A percentile compares a stretch with the other conserved stretches of the same genome.
phyloP scores from a whole-genome alignment of 2,797 vertebrate genomes.

The Diglossa cyanea region DNA sequence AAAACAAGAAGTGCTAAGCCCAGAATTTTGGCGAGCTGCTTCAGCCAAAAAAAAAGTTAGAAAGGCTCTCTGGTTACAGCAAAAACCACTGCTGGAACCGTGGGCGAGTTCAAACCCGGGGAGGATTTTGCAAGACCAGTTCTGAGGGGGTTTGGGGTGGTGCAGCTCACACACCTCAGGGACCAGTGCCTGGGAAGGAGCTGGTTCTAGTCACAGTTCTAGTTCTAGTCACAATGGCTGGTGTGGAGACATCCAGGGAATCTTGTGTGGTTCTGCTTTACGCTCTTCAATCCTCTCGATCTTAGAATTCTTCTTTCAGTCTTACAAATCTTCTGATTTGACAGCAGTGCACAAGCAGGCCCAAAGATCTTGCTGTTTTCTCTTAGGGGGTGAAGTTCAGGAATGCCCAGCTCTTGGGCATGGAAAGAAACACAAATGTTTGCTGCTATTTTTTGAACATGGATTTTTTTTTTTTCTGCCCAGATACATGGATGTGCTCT shows the following conservation, averaged over 20 bases:
- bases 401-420: background rate
- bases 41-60: background rate
- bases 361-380: background rate
- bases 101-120: background rate
- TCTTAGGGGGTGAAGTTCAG: background rate
- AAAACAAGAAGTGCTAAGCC: slow-evolving; percentile 2
- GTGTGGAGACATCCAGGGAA: background rate
- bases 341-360: background rate
- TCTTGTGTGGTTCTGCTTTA: background rate
- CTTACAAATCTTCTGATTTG: background rate
- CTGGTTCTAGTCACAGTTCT: background rate
- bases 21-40: background rate
- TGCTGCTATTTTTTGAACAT: background rate
- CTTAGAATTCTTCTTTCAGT: background rate
- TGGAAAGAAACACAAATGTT: background rate
- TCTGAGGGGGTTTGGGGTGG: background rate
- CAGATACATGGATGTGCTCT: background rate
- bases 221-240: background rate
- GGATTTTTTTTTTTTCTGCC: background rate
- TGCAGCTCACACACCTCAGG: background rate
- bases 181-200: background rate
- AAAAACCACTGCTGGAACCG: background rate
- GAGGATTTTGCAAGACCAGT: background rate
- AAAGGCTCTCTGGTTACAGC: slow-evolving; percentile 22
- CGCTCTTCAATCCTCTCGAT: background rate